These are phyloP conservation scores for Sitta carolinensis DNA, from an alignment of 2,797 vertebrate species.

Conservation along the genomic window DNA sequence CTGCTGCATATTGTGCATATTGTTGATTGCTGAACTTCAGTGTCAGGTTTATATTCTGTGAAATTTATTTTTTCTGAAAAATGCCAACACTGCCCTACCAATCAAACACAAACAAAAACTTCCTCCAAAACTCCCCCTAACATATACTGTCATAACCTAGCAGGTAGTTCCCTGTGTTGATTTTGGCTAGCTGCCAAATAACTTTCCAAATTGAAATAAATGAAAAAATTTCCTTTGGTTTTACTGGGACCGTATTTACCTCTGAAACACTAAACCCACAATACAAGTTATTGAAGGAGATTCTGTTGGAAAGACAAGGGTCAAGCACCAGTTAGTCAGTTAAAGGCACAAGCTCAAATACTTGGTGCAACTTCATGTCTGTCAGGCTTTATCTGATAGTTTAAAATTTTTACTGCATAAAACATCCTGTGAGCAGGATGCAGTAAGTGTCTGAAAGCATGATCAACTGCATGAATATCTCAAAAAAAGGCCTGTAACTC, in stretches of 20 bases:
- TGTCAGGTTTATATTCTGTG: not conserved
- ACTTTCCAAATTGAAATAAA: slow-evolving; percentile 5
- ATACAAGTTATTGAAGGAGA: not conserved
- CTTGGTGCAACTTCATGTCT: not conserved
- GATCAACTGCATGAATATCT: not conserved
- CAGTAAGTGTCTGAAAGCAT: not conserved
- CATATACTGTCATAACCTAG: not conserved
- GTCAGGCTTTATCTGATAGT: not conserved
- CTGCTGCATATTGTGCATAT: not conserved
- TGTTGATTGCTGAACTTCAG: not conserved
- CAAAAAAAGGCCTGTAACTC: not conserved
- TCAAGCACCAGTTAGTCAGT: not conserved
- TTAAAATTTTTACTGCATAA: not conserved
- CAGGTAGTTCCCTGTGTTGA: not conserved
- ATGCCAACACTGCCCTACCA: rapidly evolving
- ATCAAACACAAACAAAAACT: not conserved
- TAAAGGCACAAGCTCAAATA: not conserved
- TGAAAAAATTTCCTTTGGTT: not conserved
- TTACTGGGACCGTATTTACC: not conserved
- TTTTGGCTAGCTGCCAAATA: slow-evolving; percentile 22
- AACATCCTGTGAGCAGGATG: not conserved
- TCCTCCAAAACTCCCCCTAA: not conserved
- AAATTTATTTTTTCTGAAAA: not conserved
- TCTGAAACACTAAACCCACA: slow-evolving; percentile 7
- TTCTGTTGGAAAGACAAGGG: not conserved